Evolutionary conservation across 2,888 invertebrate genomes (phyloP), one percentile per base, ranked within the genome.

Genomic region (Macaria liturata): DNA sequence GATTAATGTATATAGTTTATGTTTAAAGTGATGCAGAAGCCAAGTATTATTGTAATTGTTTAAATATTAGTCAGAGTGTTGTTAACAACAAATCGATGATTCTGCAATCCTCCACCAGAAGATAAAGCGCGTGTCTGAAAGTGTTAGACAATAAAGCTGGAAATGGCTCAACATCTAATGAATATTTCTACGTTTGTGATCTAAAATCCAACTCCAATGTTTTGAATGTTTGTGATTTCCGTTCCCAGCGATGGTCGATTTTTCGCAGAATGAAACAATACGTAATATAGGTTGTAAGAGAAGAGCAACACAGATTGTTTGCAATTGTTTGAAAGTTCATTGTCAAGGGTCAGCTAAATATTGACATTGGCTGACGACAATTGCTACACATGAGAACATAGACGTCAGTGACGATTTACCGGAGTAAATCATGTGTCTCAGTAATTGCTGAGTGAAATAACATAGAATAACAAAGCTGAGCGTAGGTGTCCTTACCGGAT

Each of bases 401-500:
- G 49, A 60, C 54, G 59, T 44, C 39, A 37, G 4, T 43, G 20
- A 54, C 49, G 49, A 32, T 50, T 54, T 49, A 20, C 20, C 20
- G 20, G 20, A 20, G 20, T 20, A 20, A 20, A 20, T 20, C 20
- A 20, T 20, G 20, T 20, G 20, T 20, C 20, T 20, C 1, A 20
- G 20, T 20, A 20, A 20, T 20, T 20, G 20, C 20, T 2, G 20
- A 20, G 42, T 44, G n/a, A 34, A 44, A 45, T 44, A 32, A 9
- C 46, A 47, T 44, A 43, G 30, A 46, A 42, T 46, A 8, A 46
- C 37, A 53, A 54, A 64, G 34, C 57, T 61, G 55, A 34, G 67
- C 66, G 72, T 70, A 62, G 69, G 70, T 64, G 70, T 72, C 54
- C 32, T 65, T 74, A 76, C 76, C 66, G 64, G 71, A 70, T 72